These are phyloP conservation scores for Cheilosia scutellata DNA, from an alignment of 2,888 invertebrate species.

Conservation along the genomic window DNA sequence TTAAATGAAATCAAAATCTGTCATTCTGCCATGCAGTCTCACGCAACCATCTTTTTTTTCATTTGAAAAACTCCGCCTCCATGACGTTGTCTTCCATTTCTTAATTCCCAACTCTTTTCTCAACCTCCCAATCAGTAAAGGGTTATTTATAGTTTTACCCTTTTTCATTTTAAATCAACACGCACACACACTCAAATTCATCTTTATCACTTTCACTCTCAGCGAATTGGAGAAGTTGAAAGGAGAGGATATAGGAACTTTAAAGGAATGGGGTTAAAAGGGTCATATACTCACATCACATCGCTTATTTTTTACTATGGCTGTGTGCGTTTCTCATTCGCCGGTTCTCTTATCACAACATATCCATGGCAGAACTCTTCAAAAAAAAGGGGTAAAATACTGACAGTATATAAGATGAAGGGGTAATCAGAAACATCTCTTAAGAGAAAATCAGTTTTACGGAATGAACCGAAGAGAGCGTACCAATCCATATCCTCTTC, in stretches of 20 bases:
- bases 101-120: constrained; percentile 20
- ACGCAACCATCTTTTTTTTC: neutral
- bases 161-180: neutral
- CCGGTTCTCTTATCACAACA: constrained; percentile 37
- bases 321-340: constrained; percentile 33
- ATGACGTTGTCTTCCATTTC: neutral
- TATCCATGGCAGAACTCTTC: neutral
- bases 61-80: constrained; percentile 50
- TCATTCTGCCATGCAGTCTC: too few species aligned
- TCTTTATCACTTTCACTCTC: constrained; percentile 58
- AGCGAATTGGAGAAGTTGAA: constrained; percentile 20
- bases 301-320: neutral
- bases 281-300: constrained; percentile 18
- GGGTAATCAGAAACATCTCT: neutral
- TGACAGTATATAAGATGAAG: neutral
- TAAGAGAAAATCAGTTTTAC: constrained; percentile 41
- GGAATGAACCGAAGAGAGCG: constrained; percentile 26
- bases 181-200: neutral
- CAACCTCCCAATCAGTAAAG: constrained; percentile 18
- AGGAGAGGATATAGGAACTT: neutral
- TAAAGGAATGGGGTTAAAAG: constrained; percentile 39
- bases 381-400: constrained; percentile 38
- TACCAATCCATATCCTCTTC: neutral
- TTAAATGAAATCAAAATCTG: too few species aligned
- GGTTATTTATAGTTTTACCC: constrained; percentile 44